phyloP scores from a whole-genome alignment of 2,888 invertebrate species.

The Empis livida region DNA sequence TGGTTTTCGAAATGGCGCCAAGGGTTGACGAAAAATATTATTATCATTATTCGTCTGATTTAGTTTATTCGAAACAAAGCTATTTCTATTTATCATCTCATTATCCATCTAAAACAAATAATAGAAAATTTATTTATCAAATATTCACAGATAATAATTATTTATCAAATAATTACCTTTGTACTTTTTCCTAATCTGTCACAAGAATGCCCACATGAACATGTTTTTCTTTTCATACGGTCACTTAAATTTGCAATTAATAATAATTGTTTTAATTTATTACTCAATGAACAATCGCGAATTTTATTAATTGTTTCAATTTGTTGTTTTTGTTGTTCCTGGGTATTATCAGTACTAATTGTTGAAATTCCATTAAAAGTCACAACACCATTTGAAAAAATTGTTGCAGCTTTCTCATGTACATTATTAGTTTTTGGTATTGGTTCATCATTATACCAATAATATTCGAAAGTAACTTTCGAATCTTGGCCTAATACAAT shows the following conservation, averaged over 20 bases:
- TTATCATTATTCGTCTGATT: slow-evolving; percentile 13
- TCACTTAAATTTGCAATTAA: slow-evolving; percentile 33
- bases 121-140: not conserved
- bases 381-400: slow-evolving; percentile 17
- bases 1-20: slow-evolving; percentile 25
- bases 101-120: not conserved
- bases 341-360: not conserved
- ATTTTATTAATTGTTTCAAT: slow-evolving; percentile 19
- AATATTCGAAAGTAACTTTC: slow-evolving; percentile 63
- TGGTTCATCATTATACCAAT: slow-evolving; percentile 49
- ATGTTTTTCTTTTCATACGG: slow-evolving; percentile 30
- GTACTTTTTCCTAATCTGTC: slow-evolving; percentile 23
- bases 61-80: slow-evolving; percentile 23
- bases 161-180: slow-evolving; percentile 14
- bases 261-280: slow-evolving; percentile 33
- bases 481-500: slow-evolving; percentile 65
- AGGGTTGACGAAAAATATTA: slow-evolving; percentile 24
- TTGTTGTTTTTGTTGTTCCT: slow-evolving; percentile 25
- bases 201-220: slow-evolving; percentile 31
- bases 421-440: not conserved
- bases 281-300: slow-evolving; percentile 20
- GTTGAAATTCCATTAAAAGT: slow-evolving; percentile 20
- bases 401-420: not conserved
- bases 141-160: not conserved
- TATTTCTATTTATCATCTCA: slow-evolving; percentile 10